phyloP scores from a whole-genome alignment of 2,797 vertebrate species.

The Chelmon rostratus region DNA sequence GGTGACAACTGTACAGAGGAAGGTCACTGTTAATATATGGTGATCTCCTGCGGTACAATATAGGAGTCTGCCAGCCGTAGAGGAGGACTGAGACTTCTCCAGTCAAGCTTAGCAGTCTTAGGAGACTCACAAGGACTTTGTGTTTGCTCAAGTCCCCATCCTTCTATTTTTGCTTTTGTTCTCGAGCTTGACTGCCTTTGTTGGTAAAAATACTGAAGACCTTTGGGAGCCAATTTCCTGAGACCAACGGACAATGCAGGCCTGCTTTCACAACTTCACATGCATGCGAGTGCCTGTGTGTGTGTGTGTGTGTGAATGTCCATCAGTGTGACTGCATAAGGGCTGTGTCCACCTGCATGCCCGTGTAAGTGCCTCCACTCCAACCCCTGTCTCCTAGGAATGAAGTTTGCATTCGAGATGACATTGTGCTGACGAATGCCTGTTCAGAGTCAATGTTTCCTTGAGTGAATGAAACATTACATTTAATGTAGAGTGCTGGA shows the following conservation, averaged over 20 bases:
- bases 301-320: not conserved
- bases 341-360: not conserved
- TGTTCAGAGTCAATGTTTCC: too few species aligned
- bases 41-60: conserved; percentile 65
- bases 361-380: not conserved
- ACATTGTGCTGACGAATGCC: too few species aligned
- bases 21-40: conserved; percentile 80
- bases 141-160: conserved; percentile 50
- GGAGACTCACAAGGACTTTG: conserved; percentile 52
- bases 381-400: not conserved
- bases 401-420: too few species aligned
- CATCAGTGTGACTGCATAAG: not conserved
- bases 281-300: not conserved
- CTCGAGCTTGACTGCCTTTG: conserved; percentile 43
- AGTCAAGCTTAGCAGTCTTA: conserved; percentile 53
- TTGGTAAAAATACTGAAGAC: conserved; percentile 59
- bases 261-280: conserved; percentile 39
- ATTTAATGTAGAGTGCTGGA: too few species aligned
- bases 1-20: conserved; percentile 72
- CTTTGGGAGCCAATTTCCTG: conserved; percentile 71
- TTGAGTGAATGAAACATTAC: too few species aligned
- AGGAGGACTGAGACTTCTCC: conserved; percentile 55
- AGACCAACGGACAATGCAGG: conserved; percentile 48
- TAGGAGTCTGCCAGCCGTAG: conserved; percentile 56
- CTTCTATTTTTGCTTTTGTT: conserved; percentile 39